These are phyloP conservation scores for Anarhynchus alexandrinus DNA, from an alignment of 2,113 vertebrate genomes.

Conservation along the genomic window DNA sequence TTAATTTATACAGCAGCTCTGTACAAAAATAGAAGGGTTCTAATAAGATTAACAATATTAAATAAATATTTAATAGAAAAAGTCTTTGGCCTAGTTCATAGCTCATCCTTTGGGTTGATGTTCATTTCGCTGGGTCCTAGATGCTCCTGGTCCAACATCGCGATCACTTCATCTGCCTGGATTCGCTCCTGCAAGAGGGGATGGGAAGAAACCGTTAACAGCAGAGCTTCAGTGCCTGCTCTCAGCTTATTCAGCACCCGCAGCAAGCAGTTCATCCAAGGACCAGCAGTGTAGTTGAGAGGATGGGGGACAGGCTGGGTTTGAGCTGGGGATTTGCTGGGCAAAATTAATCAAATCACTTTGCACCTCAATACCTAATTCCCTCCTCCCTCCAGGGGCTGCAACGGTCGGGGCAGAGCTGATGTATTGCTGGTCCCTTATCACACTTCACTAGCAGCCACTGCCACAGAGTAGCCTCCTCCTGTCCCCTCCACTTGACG, in stretches of 20 bases:
- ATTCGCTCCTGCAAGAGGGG: slow-evolving; percentile 84
- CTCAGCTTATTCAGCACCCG: background rate
- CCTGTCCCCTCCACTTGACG: background rate
- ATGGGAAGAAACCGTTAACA: background rate
- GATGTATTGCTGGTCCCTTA: background rate
- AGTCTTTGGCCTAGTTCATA: slow-evolving; percentile 75
- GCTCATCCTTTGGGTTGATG: slow-evolving; percentile 94
- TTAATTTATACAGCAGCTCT: slow-evolving; percentile 79
- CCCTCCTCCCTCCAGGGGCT: background rate
- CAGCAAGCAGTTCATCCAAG: background rate
- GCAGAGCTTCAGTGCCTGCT: background rate
- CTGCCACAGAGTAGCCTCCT: background rate
- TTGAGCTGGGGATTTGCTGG: background rate
- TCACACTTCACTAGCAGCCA: background rate
- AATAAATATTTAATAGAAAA: slow-evolving; percentile 89
- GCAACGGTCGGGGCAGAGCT: background rate
- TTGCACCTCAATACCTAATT: background rate
- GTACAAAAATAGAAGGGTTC: slow-evolving; percentile 96
- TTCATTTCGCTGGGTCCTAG: slow-evolving; percentile 66
- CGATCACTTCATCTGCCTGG: slow-evolving; percentile 92
- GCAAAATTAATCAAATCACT: background rate
- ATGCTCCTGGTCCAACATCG: slow-evolving; percentile 79
- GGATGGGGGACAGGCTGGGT: background rate
- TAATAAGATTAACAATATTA: slow-evolving; percentile 85
- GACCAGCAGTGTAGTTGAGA: background rate